These are phyloP conservation scores for Zaprionus taronus DNA, from an alignment of 1,140 invertebrate genomes.

Conservation along the genomic window DNA sequence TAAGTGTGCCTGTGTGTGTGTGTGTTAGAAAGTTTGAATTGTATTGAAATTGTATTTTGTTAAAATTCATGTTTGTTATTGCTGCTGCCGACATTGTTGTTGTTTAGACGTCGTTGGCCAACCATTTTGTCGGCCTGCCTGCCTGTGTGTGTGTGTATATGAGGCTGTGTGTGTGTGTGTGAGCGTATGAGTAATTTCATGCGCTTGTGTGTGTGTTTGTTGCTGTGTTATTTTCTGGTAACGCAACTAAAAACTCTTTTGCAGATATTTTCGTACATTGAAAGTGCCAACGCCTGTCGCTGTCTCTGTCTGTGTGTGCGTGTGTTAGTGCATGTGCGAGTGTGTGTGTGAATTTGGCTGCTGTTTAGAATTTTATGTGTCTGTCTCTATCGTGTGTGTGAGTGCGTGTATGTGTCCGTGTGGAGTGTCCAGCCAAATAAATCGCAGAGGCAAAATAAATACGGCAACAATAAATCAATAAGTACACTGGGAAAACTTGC, in stretches of 20 bases:
- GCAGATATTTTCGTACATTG: constrained; percentile 54
- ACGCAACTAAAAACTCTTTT: constrained; percentile 71
- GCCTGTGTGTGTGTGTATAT: constrained; percentile 33
- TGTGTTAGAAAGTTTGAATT: constrained; percentile 83
- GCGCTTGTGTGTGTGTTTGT: constrained; percentile 23
- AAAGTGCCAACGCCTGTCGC: constrained; percentile 26
- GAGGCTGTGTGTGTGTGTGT: constrained; percentile 24
- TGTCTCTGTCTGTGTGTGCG: constrained; percentile 13
- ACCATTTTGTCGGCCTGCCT: constrained; percentile 75
- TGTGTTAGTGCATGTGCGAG: constrained; percentile 12
- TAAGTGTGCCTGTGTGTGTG: constrained; percentile 37
- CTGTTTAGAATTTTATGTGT: constrained; percentile 60
- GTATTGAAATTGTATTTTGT: constrained; percentile 84
- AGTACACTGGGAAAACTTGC: constrained; percentile 53
- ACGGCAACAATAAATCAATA: constrained; percentile 72
- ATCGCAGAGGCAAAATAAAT: constrained; percentile 70
- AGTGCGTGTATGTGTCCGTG: constrained; percentile 21
- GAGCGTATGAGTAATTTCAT: constrained; percentile 61
- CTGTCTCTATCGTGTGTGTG: constrained; percentile 24
- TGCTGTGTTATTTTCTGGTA: constrained; percentile 61
- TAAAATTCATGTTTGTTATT: constrained; percentile 83
- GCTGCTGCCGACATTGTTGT: constrained; percentile 62
- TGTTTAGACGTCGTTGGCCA: constrained; percentile 77
- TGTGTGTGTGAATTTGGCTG: constrained; percentile 48
- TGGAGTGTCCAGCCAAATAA: constrained; percentile 56